Evolutionary conservation across 2,888 invertebrate genomes (phyloP), one percentile per base, ranked within the genome.

Genomic region (Dioctria rufipes): DNA sequence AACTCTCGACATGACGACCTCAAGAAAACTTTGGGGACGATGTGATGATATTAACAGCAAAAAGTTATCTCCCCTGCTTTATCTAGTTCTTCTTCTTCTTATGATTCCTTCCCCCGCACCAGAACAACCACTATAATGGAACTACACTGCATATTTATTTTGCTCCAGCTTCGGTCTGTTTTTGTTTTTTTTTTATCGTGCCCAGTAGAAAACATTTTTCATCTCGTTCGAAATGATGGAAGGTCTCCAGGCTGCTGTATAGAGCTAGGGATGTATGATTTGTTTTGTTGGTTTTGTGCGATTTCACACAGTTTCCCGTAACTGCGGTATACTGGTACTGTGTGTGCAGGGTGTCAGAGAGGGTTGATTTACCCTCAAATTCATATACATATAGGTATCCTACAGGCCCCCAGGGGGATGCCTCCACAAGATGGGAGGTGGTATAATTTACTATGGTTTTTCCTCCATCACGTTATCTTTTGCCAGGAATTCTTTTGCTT

Each of bases 401-500:
- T 25, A 25, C 25, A 25, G 42, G n/a, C n/a, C 60, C 42, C 25
- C 25, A 25, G 25, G 73, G 60, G 73, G 73, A 73, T 58, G 60
- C 40, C 39, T 42, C 25, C 25, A 25, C n/a, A 58, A 58, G 39
- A 6, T 54, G 73, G 60, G 73, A 73, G 73, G 58, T 25, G 42
- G 40, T 9, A 54, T 73, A 73, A 25, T 73, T 73, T 73, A 73
- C 42, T 58, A 58, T 58, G 73, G 13, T 73, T 60, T 46, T 46
- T 42, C 73, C 73, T 49, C 46, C 65, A 46, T 11, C 46, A 13
- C 66, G 51, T 77, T 78, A 66, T 78, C 67, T 58, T 66, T 51
- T n/a, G 49, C 54, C 67, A 78, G 51, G 51, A 78, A 66, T 79
- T 79, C 79, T 81, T 81, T 66, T 79, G 79, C 79, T 75, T 49